Conservation (phyloP, 2,113 vertebrate species). For the Xiphophorus couchianus region DNA sequence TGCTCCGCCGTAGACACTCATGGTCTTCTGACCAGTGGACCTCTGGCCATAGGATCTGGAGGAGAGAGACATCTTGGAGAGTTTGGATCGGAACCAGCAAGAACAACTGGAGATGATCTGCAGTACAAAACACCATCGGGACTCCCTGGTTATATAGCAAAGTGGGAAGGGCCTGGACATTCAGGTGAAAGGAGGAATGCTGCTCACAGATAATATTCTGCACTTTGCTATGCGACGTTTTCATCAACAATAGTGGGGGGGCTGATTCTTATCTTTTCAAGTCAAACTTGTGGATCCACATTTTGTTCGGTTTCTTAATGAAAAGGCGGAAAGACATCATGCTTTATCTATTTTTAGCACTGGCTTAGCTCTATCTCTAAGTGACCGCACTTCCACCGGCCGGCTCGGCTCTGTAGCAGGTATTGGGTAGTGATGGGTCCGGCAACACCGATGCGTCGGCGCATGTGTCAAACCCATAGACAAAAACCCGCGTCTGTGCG, state of each 20-base stretch:
- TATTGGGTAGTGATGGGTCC: too few relatives aligned
- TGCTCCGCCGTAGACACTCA: conserved; percentile 74
- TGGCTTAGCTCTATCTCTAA: too few relatives aligned
- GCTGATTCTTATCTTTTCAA: conserved; percentile 20
- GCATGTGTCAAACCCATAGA: too few relatives aligned
- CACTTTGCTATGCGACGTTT: conserved; percentile 25
- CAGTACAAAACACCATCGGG: conserved; percentile 48
- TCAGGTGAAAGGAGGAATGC: conserved; percentile 54
- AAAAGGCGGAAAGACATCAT: not conserved
- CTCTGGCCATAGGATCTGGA: conserved; percentile 37
- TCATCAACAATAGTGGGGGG: conserved; percentile 35
- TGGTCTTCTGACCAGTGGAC: conserved; percentile 41
- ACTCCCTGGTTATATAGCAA: conserved; percentile 58
- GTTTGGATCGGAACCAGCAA: conserved; percentile 34
- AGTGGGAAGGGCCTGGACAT: conserved; percentile 50
- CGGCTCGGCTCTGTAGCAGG: too few relatives aligned
- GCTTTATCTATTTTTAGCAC: not conserved
- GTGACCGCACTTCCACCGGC: too few relatives aligned
- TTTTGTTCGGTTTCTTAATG: conserved; percentile 2
- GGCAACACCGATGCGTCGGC: too few relatives aligned
- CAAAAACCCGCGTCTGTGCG: too few relatives aligned
- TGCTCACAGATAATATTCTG: conserved; percentile 2
- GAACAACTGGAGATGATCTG: conserved; percentile 51
- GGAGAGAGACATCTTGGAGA: conserved; percentile 64
- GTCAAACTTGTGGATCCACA: conserved; percentile 61